phyloP scores from a whole-genome alignment of 2,113 vertebrate species.

The Oxygymnocypris stewartii region DNA sequence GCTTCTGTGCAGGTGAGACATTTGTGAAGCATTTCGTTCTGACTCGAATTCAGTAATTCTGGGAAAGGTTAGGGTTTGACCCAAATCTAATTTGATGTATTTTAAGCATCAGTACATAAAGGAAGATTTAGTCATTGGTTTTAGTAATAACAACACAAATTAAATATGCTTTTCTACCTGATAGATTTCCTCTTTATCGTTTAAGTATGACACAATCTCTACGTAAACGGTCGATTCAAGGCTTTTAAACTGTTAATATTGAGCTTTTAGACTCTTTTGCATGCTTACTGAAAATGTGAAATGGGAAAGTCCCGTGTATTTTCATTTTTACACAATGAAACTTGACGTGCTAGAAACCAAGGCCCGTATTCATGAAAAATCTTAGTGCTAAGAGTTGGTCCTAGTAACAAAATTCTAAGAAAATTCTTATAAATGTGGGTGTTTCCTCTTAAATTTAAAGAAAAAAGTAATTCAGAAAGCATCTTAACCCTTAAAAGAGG shows the following conservation, averaged over 20 bases:
- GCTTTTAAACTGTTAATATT: background rate
- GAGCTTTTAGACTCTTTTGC: background rate
- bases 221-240: background rate
- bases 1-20: slow-evolving; percentile 87
- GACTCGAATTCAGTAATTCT: background rate
- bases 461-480: too few species aligned
- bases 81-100: background rate
- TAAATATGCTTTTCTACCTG: background rate
- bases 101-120: background rate
- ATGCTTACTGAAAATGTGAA: background rate
- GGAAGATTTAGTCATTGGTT: background rate
- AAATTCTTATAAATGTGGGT: too few species aligned
- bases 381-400: too few species aligned
- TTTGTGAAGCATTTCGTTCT: background rate
- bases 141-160: background rate
- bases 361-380: too few species aligned
- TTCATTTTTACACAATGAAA: background rate
- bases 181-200: background rate
- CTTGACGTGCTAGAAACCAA: background rate
- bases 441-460: too few species aligned
- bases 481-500: too few species aligned
- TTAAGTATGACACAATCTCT: background rate
- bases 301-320: slow-evolving; percentile 6
- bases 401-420: too few species aligned
- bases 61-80: background rate